Conservation (phyloP, 1,140 invertebrate genomes). For the Scaptomyza montana region DNA sequence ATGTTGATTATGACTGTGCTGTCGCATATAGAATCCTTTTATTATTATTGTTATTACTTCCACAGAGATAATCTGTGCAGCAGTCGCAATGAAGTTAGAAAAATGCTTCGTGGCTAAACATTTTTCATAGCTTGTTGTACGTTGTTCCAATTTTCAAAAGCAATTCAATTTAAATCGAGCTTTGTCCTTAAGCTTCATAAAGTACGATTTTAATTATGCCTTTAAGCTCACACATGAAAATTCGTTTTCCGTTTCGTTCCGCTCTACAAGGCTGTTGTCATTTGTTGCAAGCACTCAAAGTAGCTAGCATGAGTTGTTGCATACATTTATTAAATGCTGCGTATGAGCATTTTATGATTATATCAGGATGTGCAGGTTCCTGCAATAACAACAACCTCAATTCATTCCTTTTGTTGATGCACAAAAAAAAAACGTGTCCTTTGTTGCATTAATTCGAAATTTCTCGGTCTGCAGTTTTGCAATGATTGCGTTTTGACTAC, state of each 20-base stretch:
- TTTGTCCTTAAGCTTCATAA: background rate
- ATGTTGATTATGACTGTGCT: background rate
- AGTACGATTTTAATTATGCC: background rate
- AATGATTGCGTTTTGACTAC: constrained; percentile 59
- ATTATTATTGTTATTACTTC: no score
- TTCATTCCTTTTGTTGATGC: no score
- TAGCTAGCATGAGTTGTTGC: constrained; percentile 13
- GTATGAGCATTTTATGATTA: constrained; percentile 53
- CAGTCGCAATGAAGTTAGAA: no score
- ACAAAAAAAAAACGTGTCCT: constrained; percentile 48
- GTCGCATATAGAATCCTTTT: no score
- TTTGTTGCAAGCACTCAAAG: constrained; percentile 9
- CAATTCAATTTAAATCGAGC: no score
- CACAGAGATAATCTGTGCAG: no score
- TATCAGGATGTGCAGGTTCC: constrained; percentile 22
- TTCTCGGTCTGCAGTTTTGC: constrained; percentile 52
- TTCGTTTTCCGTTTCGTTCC: background rate
- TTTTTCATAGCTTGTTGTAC: no score
- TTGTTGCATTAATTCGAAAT: constrained; percentile 71
- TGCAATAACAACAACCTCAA: background rate
- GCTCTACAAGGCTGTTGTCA: background rate
- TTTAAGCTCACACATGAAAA: background rate
- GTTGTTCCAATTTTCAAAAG: no score
- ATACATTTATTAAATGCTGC: background rate
- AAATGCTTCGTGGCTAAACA: no score